Evolutionary conservation across 2,888 invertebrate species (phyloP).

Genomic region (Bugula neritina): DNA sequence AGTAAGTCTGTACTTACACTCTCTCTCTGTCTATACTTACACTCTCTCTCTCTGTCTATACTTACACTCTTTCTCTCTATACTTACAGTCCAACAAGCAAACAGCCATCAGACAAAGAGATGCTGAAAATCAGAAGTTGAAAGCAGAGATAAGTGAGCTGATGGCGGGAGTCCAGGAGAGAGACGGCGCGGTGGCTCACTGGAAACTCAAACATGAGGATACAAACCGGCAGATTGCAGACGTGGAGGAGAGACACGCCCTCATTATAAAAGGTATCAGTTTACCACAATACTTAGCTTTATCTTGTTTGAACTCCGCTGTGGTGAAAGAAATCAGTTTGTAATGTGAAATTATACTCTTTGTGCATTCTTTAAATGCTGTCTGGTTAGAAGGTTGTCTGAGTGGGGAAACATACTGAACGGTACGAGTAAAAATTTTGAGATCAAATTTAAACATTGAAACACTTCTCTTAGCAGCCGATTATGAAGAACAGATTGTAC

Average conservation of each 20-base stretch:
- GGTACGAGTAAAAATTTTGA: too few species aligned
- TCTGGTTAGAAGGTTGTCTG: too few species aligned
- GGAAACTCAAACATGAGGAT: conserved; percentile 15
- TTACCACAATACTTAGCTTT: not conserved
- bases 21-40: not conserved
- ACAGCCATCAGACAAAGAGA: not conserved
- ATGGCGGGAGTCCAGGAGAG: not conserved
- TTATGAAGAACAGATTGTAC: too few species aligned
- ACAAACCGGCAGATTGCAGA: conserved; percentile 9
- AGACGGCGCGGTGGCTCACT: not conserved
- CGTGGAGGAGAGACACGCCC: conserved; percentile 6
- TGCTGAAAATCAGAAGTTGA: not conserved
- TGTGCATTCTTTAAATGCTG: too few species aligned
- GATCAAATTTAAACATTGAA: too few species aligned
- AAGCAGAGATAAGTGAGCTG: not conserved
- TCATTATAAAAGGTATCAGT: conserved; percentile 4
- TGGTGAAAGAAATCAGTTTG: too few species aligned
- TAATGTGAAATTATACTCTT: too few species aligned
- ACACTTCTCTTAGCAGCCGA: too few species aligned
- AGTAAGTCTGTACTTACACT: not conserved
- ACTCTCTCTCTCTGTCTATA: not conserved
- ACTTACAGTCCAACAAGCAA: not conserved
- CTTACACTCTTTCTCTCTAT: not conserved
- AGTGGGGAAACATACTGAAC: too few species aligned
- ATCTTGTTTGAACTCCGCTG: not conserved